phyloP scores from a whole-genome alignment of 2,888 invertebrate species.

The Tetrapedia diversipes region DNA sequence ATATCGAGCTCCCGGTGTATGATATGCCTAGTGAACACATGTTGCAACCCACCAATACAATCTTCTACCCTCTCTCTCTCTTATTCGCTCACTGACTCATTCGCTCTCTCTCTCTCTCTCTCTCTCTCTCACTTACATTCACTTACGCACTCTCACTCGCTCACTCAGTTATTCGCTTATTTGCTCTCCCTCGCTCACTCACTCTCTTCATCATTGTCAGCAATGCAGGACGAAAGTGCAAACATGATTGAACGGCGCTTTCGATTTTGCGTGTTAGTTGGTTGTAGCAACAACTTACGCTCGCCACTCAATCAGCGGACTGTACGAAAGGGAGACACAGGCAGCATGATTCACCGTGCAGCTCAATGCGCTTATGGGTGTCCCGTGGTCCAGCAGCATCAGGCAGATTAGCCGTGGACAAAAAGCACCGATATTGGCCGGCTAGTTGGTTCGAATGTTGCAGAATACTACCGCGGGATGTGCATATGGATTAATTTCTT shows the following conservation, averaged over 20 bases:
- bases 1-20: conserved; percentile 76
- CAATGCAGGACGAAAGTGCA: too few relatives aligned
- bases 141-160: too few relatives aligned
- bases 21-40: conserved; percentile 70
- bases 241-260: too few relatives aligned
- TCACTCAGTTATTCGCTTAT: too few relatives aligned
- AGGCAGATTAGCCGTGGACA: conserved; percentile 17
- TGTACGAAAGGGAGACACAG: not conserved
- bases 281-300: conserved; percentile 29
- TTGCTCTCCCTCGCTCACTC: too few relatives aligned
- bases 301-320: conserved; percentile 38
- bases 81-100: too few relatives aligned
- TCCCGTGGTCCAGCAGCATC: not conserved
- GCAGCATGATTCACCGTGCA: not conserved
- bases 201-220: too few relatives aligned
- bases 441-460: not conserved
- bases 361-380: conserved; percentile 1
- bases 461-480: not conserved
- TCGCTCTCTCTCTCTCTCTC: too few relatives aligned
- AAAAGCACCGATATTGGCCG: conserved; percentile 22
- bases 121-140: too few relatives aligned
- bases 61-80: too few relatives aligned
- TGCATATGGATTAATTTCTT: conserved; percentile 40
- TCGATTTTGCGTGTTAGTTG: conserved; percentile 47
- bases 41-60: conserved; percentile 18